Evolutionary conservation across 1,140 invertebrate genomes (phyloP).

Genomic region (Samia ricini): DNA sequence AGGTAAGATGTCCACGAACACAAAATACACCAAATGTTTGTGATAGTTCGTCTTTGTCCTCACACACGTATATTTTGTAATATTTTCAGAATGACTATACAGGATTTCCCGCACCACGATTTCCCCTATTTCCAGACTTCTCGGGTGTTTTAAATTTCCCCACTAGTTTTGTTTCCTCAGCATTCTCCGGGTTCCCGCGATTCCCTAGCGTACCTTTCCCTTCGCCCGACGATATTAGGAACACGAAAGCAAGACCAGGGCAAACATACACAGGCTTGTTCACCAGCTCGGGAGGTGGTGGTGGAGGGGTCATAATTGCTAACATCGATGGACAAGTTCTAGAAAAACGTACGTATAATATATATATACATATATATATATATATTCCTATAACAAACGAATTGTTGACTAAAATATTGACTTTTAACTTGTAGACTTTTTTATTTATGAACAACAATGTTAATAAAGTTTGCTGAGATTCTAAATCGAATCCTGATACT

Average conservation of each 20-base stretch:
- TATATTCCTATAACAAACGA: no score
- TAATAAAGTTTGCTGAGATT: no score
- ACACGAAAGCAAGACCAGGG: neutral
- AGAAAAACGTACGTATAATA: slow-evolving; percentile 4
- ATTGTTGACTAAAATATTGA: no score
- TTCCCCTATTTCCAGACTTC: neutral
- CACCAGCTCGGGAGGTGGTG: neutral
- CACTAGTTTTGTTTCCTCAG: neutral
- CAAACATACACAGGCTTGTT: slow-evolving; percentile 2
- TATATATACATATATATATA: no score
- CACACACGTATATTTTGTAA: slow-evolving; percentile 1
- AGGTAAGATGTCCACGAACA: slow-evolving; percentile 19
- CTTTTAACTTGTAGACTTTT: no score
- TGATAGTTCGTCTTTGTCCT: slow-evolving; percentile 19
- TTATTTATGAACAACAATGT: no score
- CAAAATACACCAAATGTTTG: slow-evolving; percentile 6
- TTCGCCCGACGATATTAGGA: neutral
- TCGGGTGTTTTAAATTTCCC: neutral
- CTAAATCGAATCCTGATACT: no score
- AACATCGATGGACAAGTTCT: slow-evolving; percentile 5
- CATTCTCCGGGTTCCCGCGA: neutral
- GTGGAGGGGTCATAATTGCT: neutral
- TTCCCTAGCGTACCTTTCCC: neutral
- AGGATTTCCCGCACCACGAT: neutral
- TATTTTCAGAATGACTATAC: neutral